These are phyloP conservation scores for Drosophila sulfurigaster DNA, from an alignment of 1,140 invertebrate genomes.

Conservation along the genomic window DNA sequence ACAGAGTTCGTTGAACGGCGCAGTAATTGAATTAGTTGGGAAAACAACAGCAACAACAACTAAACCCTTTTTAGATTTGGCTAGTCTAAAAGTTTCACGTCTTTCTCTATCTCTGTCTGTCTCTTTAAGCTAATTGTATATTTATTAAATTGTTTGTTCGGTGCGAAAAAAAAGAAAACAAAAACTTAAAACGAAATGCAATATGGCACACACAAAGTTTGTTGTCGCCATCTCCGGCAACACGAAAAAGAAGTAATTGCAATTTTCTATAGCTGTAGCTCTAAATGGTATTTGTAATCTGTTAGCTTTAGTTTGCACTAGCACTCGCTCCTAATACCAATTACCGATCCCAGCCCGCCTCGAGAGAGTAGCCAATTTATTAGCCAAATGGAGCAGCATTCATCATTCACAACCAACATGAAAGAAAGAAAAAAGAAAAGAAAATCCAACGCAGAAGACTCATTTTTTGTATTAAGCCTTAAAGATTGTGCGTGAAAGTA, in stretches of 20 bases:
- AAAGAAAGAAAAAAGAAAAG: conserved; percentile 1
- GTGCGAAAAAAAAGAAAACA: conserved; percentile 19
- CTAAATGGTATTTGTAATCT: conserved; percentile 46
- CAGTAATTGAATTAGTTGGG: conserved; percentile 40
- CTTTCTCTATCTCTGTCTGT: conserved; percentile 27
- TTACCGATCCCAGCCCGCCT: not conserved
- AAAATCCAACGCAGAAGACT: conserved; percentile 49
- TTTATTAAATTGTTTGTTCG: conserved; percentile 64
- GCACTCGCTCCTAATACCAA: conserved; percentile 10
- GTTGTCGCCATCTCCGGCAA: not conserved
- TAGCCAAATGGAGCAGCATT: conserved; percentile 40
- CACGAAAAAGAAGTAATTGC: not conserved
- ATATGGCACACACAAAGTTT: conserved; percentile 4
- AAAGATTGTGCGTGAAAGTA: conserved; percentile 42
- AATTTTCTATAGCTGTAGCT: conserved; percentile 36
- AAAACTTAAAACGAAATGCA: too few species aligned
- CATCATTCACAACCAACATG: conserved; percentile 18
- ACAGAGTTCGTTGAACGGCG: conserved; percentile 36
- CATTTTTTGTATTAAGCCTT: conserved; percentile 60
- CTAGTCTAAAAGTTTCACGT: conserved; percentile 32
- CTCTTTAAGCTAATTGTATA: conserved; percentile 62
- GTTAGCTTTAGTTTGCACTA: conserved; percentile 36
- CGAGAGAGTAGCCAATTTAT: conserved; percentile 21
- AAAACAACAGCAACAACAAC: not conserved
- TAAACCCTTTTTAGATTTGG: conserved; percentile 24